These are phyloP conservation scores for Erythrocercus mccallii DNA, from an alignment of 2,113 vertebrate species.

Conservation along the genomic window DNA sequence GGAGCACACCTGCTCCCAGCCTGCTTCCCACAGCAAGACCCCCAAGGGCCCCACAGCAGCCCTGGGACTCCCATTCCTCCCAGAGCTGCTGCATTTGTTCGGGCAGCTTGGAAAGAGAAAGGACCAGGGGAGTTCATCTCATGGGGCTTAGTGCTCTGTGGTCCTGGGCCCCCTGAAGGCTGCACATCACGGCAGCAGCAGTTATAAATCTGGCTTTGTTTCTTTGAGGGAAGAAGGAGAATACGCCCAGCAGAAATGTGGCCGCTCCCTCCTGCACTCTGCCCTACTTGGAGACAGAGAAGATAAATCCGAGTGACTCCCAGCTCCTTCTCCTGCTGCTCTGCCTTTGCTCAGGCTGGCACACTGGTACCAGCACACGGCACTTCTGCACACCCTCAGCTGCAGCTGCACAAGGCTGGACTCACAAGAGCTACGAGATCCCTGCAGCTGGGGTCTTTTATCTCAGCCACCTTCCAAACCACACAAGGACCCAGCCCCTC, in stretches of 20 bases:
- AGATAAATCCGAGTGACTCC: neutral
- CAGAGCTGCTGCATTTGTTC: neutral
- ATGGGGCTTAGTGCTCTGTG: neutral
- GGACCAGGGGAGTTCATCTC: neutral
- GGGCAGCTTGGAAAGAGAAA: neutral
- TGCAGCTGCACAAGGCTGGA: neutral
- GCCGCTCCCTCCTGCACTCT: neutral
- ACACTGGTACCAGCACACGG: accelerated
- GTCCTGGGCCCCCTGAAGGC: neutral
- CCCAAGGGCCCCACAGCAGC: neutral
- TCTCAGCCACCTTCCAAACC: neutral
- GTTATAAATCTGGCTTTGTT: neutral
- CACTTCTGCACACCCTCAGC: neutral
- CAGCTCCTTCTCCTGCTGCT: neutral
- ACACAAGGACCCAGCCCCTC: neutral
- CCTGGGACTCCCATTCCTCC: accelerated
- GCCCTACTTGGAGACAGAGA: neutral
- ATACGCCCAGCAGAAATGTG: neutral
- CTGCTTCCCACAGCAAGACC: neutral
- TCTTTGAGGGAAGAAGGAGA: neutral
- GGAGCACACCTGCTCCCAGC: accelerated
- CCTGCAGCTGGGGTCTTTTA: neutral
- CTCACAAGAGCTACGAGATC: neutral
- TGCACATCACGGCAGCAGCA: neutral
- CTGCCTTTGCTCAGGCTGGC: neutral